These are phyloP conservation scores for Camponotus floridanus DNA, from an alignment of 1,140 invertebrate genomes.

Conservation along the genomic window DNA sequence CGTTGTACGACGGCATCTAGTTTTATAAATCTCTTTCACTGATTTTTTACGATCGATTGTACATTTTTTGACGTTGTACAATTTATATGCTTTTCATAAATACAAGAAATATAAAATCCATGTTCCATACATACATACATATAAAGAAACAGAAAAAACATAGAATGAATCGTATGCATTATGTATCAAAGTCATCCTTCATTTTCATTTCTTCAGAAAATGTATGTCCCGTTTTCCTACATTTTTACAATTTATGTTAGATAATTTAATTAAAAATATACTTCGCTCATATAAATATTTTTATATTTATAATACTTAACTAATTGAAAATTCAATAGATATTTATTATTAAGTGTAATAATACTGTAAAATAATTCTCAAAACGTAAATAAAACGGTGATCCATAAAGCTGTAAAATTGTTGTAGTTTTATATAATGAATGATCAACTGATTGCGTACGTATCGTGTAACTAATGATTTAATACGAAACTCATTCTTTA, in stretches of 20 bases:
- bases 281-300: not conserved
- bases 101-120: not conserved
- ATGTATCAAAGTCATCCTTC: slow-evolving; percentile 14
- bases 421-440: slow-evolving; percentile 2
- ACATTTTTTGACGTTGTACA: slow-evolving; percentile 15
- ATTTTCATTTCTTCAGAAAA: not conserved
- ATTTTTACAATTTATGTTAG: not conserved
- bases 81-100: slow-evolving; percentile 27
- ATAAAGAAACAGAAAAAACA: not conserved
- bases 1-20: not conserved
- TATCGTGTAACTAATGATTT: slow-evolving; percentile 43
- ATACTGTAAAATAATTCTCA: not conserved
- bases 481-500: slow-evolving; percentile 7
- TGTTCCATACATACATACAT: too few relatives aligned
- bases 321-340: not conserved
- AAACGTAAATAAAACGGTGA: not conserved
- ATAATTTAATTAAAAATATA: not conserved
- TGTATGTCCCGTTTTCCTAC: not conserved
- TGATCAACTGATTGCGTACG: slow-evolving; percentile 7
- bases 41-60: slow-evolving; percentile 4
- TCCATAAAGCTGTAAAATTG: slow-evolving; percentile 8
- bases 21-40: slow-evolving; percentile 24
- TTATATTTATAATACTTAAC: not conserved
- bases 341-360: not conserved
- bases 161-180: slow-evolving; percentile 10